A percentile compares a stretch with the other conserved stretches of the same genome.
These are phyloP conservation scores for Frankliniella intonsa DNA, from an alignment of 2,888 invertebrate genomes.

Conservation along the genomic window DNA sequence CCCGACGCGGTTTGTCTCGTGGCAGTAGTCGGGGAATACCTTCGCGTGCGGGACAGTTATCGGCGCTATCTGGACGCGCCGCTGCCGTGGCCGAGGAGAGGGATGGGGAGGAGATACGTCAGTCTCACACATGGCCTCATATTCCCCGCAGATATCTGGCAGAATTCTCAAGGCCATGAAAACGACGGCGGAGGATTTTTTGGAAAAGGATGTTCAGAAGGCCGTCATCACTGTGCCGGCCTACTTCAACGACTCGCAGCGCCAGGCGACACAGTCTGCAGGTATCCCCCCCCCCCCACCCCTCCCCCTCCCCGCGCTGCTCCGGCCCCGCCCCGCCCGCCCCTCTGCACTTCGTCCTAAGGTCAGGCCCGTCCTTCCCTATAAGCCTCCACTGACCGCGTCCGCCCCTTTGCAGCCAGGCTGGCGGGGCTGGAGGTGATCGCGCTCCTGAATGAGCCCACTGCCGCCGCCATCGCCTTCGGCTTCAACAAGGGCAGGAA, in stretches of 20 bases:
- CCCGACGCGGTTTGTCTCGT: too few relatives aligned
- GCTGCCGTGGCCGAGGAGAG: not conserved
- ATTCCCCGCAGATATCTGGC: conserved; percentile 48
- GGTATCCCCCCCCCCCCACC: not conserved
- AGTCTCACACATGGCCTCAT: not conserved
- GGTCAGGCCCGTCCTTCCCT: not conserved
- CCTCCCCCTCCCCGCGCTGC: too few relatives aligned
- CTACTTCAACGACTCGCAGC: conserved; percentile 86
- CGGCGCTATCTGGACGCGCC: too few relatives aligned
- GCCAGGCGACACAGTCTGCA: conserved; percentile 89
- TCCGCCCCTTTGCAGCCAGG: conserved; percentile 53
- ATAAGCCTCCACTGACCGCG: not conserved
- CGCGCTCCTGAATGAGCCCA: conserved; percentile 63
- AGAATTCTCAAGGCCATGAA: conserved; percentile 94
- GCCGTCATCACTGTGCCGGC: conserved; percentile 89
- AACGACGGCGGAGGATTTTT: conserved; percentile 82
- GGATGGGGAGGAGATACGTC: too few relatives aligned
- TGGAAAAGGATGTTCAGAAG: conserved; percentile 76
- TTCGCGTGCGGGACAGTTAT: not conserved
- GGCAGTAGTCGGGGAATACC: too few relatives aligned
- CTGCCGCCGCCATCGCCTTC: conserved; percentile 77
- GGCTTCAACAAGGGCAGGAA: conserved; percentile 76
- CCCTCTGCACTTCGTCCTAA: not conserved
- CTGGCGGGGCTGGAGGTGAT: conserved; percentile 70
- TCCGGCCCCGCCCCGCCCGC: not conserved